A percentile compares a stretch with the other conserved stretches of the same genome.
Conservation (phyloP, 1,140 invertebrate genomes). For the Neodiprion fabricii region DNA sequence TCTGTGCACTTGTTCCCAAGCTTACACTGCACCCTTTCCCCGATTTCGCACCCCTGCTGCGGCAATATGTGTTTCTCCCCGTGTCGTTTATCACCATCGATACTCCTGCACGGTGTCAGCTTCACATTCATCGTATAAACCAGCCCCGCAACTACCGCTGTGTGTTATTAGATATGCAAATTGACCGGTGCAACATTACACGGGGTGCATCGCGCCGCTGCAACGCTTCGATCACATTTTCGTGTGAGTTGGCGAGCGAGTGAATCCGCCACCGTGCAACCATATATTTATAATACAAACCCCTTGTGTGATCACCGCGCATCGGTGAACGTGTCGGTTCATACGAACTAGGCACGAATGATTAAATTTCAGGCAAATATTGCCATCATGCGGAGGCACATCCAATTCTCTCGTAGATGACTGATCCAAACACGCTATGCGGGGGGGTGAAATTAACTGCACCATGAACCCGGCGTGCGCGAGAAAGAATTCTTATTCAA, state of each 20-base stretch:
- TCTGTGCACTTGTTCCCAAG: not conserved
- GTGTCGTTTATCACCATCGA: not conserved
- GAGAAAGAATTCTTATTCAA: too few species aligned
- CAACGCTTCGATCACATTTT: not conserved
- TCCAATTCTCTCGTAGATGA: slow-evolving; percentile 32
- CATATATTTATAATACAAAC: not conserved
- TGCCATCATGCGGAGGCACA: slow-evolving; percentile 50
- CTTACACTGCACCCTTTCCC: not conserved
- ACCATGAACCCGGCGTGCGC: slow-evolving; percentile 13
- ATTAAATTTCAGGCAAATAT: slow-evolving; percentile 55
- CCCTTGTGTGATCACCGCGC: not conserved
- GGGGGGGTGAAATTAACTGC: slow-evolving; percentile 36
- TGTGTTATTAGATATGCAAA: slow-evolving; percentile 6
- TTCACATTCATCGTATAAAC: not conserved
- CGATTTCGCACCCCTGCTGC: not conserved
- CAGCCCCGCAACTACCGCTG: not conserved
- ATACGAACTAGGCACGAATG: slow-evolving; percentile 30
- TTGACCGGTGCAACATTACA: not conserved
- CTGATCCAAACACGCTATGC: not conserved
- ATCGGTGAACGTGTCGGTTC: not conserved
- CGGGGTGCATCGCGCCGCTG: not conserved
- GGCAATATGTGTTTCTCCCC: not conserved
- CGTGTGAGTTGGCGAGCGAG: not conserved
- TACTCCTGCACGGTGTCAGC: not conserved
- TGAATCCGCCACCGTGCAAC: not conserved